Evolutionary conservation across 1,140 invertebrate genomes (phyloP).

Genomic region (Lordiphosa collinella): DNA sequence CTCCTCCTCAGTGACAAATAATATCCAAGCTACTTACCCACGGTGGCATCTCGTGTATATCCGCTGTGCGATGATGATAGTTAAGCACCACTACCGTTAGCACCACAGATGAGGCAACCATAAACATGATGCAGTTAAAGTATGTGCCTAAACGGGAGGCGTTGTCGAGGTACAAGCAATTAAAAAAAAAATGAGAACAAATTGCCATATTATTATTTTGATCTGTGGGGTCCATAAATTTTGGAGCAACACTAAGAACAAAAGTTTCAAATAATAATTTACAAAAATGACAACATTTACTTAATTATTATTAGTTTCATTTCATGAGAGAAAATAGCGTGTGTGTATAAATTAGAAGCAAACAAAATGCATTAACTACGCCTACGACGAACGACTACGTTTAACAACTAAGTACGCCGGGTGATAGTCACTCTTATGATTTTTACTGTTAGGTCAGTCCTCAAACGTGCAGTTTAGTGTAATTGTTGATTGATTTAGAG

Average conservation of each 20-base stretch:
- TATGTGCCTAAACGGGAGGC: conserved; percentile 89
- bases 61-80: conserved; percentile 98
- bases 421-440: not conserved
- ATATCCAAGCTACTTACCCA: conserved; percentile 88
- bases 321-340: conserved; percentile 27
- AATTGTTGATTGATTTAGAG: not conserved
- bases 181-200: conserved; percentile 45
- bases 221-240: conserved; percentile 7
- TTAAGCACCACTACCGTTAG: conserved; percentile 98
- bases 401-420: conserved; percentile 13
- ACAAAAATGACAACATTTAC: conserved; percentile 57
- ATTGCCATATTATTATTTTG: conserved; percentile 40
- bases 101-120: conserved; percentile 99
- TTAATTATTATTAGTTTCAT: conserved; percentile 54
- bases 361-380: conserved; percentile 23
- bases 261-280: conserved; percentile 60
- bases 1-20: not conserved
- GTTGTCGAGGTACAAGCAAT: conserved; percentile 6
- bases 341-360: too few relatives aligned
- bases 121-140: conserved; percentile 99
- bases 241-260: conserved; percentile 65
- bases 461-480: conserved; percentile 22
- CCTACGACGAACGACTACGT: conserved; percentile 26
- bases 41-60: conserved; percentile 97
- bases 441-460: conserved; percentile 19